Base-by-base conservation (phyloP, 2,113 vertebrate species). In the Anarrhichthys ocellatus region DNA sequence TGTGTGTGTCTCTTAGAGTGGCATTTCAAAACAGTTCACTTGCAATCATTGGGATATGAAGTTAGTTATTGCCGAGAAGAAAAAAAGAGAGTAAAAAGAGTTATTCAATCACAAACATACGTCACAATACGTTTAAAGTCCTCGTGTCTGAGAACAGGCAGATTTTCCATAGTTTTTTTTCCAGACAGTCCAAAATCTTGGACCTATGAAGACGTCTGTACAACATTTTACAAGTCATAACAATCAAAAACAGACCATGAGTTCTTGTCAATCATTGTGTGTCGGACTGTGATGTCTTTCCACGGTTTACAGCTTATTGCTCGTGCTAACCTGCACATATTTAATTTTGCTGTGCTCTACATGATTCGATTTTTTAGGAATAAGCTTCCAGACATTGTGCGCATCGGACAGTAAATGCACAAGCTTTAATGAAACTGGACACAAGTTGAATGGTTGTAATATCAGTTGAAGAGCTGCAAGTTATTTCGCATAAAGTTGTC, bases 391-490 rank as follows among this genome's bases (percentile, higher is more conserved):
- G 22, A 65, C 27, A 20, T 10, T 34, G 27, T 34, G 42, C 36
- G 46, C 20, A 13, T 42, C 6, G 13, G 54, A 8, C 42, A 38
- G 36, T 14, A 69, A 56, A 42, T 52, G 40, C n/a, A 36, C 36
- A 40, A 58, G 75, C 62, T 67, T 66, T 61, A 18, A 73, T 17
- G 29, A 72, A 18, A 42, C n/a, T n/a, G 50, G 64, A 66, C 36
- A 36, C 11, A 32, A 10, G 17, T 56, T 61, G n/a, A 24, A 67
- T 54, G 17, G 9, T 48, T 70, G 17, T n/a, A 20, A 20, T 44
- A 24, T 32, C 22, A 48, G 9, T 22, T 1, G 32, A 14, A 70
- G n/a, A 34, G 61, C 34, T 32, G 24, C 20, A 54, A 36, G 54
- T 46, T 58, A 1, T 42, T 22, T 58, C n/a, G 22, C 38, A 40